Percentiles rank a stretch among this genome's conserved stretches.
phyloP scores from a whole-genome alignment of 2,113 vertebrate genomes.

The Ifrita kowaldi region DNA sequence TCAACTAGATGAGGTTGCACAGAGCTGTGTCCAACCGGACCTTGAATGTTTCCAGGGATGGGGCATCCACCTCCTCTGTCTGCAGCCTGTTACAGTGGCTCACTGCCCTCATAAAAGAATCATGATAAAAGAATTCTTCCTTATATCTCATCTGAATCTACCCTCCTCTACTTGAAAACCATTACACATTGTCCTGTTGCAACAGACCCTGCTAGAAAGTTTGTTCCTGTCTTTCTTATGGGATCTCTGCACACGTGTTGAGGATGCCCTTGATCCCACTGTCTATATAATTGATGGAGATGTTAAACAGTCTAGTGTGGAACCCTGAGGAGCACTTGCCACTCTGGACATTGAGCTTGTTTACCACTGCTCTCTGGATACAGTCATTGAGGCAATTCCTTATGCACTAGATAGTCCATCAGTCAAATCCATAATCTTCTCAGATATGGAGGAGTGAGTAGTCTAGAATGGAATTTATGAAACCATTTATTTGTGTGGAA shows the following conservation, averaged over 20 bases:
- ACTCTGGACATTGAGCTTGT: neutral
- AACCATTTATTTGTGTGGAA: neutral
- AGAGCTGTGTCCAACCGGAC: rapidly evolving
- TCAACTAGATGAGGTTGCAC: neutral
- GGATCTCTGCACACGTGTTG: neutral
- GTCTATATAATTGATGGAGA: rapidly evolving
- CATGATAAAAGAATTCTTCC: neutral
- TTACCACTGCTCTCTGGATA: neutral
- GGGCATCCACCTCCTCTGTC: neutral
- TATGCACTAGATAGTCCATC: neutral
- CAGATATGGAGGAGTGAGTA: neutral
- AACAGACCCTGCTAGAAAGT: neutral
- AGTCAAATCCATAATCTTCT: neutral
- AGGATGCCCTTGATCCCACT: neutral
- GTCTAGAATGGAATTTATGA: neutral
- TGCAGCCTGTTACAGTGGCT: neutral
- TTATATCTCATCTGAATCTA: neutral
- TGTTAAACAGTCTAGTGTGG: rapidly evolving
- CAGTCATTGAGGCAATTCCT: neutral
- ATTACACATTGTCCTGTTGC: neutral
- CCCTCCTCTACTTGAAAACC: neutral
- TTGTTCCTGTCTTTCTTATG: neutral
- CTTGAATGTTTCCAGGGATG: neutral
- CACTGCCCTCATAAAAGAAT: neutral
- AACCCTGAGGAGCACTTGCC: neutral